These are phyloP conservation scores for Drosophila cardini DNA, from an alignment of 1,140 invertebrate genomes.

Conservation along the genomic window DNA sequence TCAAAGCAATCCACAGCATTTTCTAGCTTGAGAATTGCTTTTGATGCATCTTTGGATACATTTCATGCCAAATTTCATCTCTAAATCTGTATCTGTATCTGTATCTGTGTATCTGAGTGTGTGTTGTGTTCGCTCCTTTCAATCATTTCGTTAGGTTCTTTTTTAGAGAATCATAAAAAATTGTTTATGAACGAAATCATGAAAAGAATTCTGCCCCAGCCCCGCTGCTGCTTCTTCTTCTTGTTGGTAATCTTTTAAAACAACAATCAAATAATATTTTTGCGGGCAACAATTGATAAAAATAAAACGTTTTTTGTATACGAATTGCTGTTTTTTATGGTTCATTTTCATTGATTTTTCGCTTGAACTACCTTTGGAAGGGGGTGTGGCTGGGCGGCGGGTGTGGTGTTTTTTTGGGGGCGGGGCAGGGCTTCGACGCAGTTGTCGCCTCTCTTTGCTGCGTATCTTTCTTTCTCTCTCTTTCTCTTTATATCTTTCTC, in stretches of 20 bases:
- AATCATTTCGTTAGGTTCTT: conserved; percentile 25
- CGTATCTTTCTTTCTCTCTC: conserved; percentile 1
- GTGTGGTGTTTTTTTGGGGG: too few relatives aligned
- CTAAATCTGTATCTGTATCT: conserved; percentile 26
- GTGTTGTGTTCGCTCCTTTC: conserved; percentile 33
- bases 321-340: conserved; percentile 41
- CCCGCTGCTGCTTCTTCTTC: background rate
- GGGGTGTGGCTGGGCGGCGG: background rate
- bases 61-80: conserved; percentile 62
- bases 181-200: conserved; percentile 69
- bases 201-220: conserved; percentile 41
- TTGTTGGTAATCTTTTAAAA: conserved; percentile 32
- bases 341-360: conserved; percentile 20
- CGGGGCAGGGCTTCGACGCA: conserved; percentile 3
- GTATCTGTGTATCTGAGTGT: conserved; percentile 15
- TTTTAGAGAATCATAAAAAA: conserved; percentile 59
- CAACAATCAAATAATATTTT: conserved; percentile 78
- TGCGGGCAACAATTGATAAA: conserved; percentile 70
- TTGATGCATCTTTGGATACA: conserved; percentile 84
- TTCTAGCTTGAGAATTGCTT: conserved; percentile 63
- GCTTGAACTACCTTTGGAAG: conserved; percentile 8
- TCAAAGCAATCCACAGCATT: conserved; percentile 59
- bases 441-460: conserved; percentile 19
- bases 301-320: conserved; percentile 63
- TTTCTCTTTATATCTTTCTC: background rate